phyloP scores from a whole-genome alignment of 2,888 invertebrate genomes.

The Cacoxenus indagator region DNA sequence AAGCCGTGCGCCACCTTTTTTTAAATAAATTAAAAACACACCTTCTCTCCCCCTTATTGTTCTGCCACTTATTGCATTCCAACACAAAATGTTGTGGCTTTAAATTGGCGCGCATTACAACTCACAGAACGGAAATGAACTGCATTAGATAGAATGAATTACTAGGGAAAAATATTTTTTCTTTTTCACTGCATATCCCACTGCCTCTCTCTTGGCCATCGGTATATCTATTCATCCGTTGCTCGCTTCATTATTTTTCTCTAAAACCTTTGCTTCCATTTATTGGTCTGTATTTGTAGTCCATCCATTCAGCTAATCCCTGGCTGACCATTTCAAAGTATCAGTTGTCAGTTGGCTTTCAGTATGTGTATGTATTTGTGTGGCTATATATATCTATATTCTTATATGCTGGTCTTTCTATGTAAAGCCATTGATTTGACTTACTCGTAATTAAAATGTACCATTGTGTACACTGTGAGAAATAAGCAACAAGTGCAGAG shows the following conservation, averaged over 20 bases:
- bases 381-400: not conserved
- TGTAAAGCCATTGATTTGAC: constrained; percentile 40
- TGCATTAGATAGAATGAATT: not conserved
- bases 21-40: too few species aligned
- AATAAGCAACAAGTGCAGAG: too few species aligned
- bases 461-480: not conserved
- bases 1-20: too few species aligned
- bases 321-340: constrained; percentile 39
- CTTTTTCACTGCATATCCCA: not conserved
- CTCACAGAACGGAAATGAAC: not conserved
- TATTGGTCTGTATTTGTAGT: constrained; percentile 18
- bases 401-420: too few species aligned
- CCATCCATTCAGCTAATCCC: constrained; percentile 34
- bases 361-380: not conserved
- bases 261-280: constrained; percentile 16
- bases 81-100: not conserved
- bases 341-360: constrained; percentile 24
- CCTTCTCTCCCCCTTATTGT: too few species aligned
- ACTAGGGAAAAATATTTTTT: not conserved
- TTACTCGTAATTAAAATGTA: constrained; percentile 49
- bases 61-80: too few species aligned
- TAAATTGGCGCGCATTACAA: not conserved
- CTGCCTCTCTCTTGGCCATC: not conserved
- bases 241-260: constrained; percentile 21
- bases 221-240: not conserved